Evolutionary conservation across 2,797 vertebrate genomes (phyloP).

Genomic region (Sciurus vulgaris): DNA sequence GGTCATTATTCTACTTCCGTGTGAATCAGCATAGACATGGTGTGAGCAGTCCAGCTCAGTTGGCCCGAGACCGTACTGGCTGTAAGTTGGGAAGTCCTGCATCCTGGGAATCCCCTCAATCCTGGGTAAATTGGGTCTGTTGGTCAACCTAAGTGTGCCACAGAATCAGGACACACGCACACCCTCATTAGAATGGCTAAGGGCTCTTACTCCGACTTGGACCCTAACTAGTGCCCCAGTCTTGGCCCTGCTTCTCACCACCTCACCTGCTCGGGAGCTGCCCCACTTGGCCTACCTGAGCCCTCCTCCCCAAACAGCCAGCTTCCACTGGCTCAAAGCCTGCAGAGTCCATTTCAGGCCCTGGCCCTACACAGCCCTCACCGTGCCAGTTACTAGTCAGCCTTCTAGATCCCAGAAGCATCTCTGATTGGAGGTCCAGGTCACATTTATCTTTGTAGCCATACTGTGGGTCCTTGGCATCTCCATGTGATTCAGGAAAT

Average conservation of each 20-base stretch:
- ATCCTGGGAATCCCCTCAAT: background rate
- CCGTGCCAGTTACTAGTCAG: background rate
- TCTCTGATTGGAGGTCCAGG: background rate
- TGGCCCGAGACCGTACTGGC: background rate
- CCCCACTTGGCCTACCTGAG: background rate
- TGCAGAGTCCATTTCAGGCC: background rate
- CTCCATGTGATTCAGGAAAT: background rate
- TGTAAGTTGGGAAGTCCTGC: background rate
- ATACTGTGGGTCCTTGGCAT: background rate
- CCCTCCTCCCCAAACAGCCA: background rate
- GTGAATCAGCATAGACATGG: fast-evolving
- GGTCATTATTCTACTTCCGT: background rate
- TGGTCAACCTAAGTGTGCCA: no score
- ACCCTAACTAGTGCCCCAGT: background rate
- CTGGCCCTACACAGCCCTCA: background rate
- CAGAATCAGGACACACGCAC: background rate
- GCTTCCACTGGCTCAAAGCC: background rate
- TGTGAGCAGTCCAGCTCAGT: fast-evolving
- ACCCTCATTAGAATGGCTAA: background rate
- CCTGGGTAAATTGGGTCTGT: background rate
- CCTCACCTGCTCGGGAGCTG: background rate
- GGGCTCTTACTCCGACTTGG: background rate
- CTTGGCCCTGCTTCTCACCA: background rate
- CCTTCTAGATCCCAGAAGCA: background rate
- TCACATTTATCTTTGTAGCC: background rate